These are phyloP conservation scores for Xerus inauris DNA, from an alignment of 2,113 vertebrate species.

Conservation along the genomic window DNA sequence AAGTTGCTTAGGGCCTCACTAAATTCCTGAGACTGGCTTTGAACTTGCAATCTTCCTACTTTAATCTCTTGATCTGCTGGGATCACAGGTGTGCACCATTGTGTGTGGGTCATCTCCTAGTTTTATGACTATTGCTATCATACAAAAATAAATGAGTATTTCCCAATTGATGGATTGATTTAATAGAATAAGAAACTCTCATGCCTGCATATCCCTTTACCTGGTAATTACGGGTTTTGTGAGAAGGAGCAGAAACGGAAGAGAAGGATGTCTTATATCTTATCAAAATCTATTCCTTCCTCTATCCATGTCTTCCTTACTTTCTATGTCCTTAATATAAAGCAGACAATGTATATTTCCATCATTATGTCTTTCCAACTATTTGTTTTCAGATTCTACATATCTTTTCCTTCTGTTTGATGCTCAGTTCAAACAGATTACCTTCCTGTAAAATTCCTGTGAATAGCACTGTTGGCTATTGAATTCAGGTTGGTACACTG, in stretches of 20 bases:
- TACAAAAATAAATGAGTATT: neutral
- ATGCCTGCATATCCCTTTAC: neutral
- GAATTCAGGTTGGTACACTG: neutral
- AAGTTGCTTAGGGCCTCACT: no score
- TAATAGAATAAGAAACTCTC: neutral
- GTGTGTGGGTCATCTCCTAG: neutral
- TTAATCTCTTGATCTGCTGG: no score
- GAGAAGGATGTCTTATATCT: neutral
- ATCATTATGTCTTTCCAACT: neutral
- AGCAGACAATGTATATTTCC: neutral
- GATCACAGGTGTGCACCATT: no score
- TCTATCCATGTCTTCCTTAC: neutral
- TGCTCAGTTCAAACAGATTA: neutral
- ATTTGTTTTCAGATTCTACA: neutral
- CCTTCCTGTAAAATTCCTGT: neutral
- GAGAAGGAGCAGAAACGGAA: neutral
- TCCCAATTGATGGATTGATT: neutral
- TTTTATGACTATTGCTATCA: neutral
- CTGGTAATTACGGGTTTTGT: neutral
- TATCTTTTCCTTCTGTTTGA: neutral
- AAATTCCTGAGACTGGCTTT: no score
- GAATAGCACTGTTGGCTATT: neutral
- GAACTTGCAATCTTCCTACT: no score
- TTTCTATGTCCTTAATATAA: slow-evolving; percentile 17
- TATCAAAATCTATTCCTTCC: neutral